phyloP scores from a whole-genome alignment of 2,113 vertebrate species.

The Heptranchias perlo region DNA sequence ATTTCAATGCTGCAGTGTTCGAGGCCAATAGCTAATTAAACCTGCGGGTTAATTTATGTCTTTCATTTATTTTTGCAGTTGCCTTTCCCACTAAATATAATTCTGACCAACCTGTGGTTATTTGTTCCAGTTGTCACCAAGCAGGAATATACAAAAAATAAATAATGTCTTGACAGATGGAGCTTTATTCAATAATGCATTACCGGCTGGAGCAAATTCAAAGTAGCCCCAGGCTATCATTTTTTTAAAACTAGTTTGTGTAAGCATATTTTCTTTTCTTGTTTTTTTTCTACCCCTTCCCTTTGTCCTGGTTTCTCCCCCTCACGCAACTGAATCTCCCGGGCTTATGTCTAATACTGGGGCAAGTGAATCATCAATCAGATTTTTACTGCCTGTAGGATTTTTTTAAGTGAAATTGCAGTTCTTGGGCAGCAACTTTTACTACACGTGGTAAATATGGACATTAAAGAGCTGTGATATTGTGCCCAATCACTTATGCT shows the following conservation, averaged over 20 bases:
- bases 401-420: not conserved
- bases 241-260: not conserved
- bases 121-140: not conserved
- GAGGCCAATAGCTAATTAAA: not conserved
- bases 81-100: not conserved
- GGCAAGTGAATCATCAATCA: not conserved
- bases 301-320: not conserved
- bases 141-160: not conserved
- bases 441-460: not conserved
- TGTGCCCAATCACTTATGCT: not conserved
- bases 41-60: not conserved
- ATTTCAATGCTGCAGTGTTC: too few relatives aligned
- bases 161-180: not conserved
- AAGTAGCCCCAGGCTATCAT: not conserved
- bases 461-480: not conserved
- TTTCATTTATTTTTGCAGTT: not conserved
- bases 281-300: not conserved
- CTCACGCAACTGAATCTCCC: not conserved
- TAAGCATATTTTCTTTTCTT: not conserved
- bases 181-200: not conserved
- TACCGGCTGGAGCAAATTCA: not conserved
- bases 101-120: not conserved
- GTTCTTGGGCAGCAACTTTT: not conserved
- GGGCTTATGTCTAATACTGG: not conserved
- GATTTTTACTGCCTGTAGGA: not conserved